Evolutionary conservation across 2,113 vertebrate species (phyloP).

Genomic region (Pterophyllum scalare): DNA sequence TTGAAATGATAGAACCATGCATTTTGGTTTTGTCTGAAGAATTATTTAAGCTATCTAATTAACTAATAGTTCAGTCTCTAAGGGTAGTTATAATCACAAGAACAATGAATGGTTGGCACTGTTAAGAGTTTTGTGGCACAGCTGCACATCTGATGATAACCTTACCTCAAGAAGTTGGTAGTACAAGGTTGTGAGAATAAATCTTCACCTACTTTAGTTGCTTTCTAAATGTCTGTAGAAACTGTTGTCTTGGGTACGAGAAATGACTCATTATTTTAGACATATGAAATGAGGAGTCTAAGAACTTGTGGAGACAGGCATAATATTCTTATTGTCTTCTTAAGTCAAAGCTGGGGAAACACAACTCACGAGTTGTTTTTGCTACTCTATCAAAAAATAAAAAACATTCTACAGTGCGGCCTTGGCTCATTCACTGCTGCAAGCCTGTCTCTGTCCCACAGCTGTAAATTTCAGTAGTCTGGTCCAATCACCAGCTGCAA

Average conservation of each 20-base stretch:
- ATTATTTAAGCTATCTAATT: not conserved
- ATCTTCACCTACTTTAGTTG: not conserved
- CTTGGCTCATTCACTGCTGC: not conserved
- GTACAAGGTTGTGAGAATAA: not conserved
- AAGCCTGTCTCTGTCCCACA: not conserved
- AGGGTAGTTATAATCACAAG: not conserved
- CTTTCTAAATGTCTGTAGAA: not conserved
- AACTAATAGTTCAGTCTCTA: not conserved
- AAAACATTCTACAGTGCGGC: not conserved
- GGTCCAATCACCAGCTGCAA: conserved; percentile 18
- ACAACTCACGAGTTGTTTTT: conserved; percentile 4
- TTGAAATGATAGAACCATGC: not conserved
- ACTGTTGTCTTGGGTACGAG: conserved; percentile 4
- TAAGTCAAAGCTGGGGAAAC: not conserved
- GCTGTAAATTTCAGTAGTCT: conserved; percentile 57
- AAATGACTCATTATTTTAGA: conserved; percentile 4
- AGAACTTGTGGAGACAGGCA: not conserved
- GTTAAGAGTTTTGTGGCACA: not conserved
- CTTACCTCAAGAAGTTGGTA: conserved; percentile 7
- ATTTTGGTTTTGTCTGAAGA: too few relatives aligned
- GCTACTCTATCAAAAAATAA: not conserved
- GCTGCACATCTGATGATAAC: not conserved
- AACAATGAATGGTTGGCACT: not conserved
- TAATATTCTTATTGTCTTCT: not conserved
- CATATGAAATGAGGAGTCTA: not conserved